Conservation (phyloP, 1,140 invertebrate genomes). For the Zophobas morio region DNA sequence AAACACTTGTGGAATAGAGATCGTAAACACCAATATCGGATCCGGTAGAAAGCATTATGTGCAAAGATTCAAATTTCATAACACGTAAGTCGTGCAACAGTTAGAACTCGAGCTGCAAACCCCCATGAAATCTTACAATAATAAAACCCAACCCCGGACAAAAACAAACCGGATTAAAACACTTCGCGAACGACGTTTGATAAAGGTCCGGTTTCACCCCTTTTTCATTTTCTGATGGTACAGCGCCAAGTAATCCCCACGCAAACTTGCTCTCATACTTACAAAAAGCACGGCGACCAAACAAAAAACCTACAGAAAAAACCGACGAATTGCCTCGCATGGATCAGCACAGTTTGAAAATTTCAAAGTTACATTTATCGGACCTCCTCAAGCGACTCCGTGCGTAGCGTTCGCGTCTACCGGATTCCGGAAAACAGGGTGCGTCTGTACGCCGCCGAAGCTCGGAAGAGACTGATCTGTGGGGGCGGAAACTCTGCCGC, state of each 20-base stretch:
- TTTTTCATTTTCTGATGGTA: constrained; percentile 20
- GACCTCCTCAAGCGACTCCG: neutral
- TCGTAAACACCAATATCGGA: constrained; percentile 26
- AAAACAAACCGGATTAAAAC: too few species aligned
- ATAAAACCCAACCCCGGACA: too few species aligned
- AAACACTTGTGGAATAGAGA: constrained; percentile 39
- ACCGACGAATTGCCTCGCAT: neutral
- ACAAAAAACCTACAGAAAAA: neutral
- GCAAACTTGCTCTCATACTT: constrained; percentile 7
- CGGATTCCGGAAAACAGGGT: constrained; percentile 37
- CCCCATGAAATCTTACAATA: too few species aligned
- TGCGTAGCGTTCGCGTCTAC: constrained; percentile 13
- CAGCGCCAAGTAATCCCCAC: neutral
- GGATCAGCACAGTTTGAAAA: neutral
- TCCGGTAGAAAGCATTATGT: neutral
- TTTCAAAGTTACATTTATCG: neutral
- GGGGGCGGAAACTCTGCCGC: constrained; percentile 33
- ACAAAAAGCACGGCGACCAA: constrained; percentile 6
- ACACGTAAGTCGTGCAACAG: constrained; percentile 5
- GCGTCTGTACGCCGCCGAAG: constrained; percentile 29
- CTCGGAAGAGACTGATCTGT: constrained; percentile 46
- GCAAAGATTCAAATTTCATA: constrained; percentile 15
- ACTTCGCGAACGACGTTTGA: too few species aligned
- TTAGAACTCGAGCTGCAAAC: too few species aligned
- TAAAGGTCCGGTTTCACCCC: neutral